Base-by-base conservation (phyloP, 2,113 vertebrate genomes). In the Cygnus atratus region DNA sequence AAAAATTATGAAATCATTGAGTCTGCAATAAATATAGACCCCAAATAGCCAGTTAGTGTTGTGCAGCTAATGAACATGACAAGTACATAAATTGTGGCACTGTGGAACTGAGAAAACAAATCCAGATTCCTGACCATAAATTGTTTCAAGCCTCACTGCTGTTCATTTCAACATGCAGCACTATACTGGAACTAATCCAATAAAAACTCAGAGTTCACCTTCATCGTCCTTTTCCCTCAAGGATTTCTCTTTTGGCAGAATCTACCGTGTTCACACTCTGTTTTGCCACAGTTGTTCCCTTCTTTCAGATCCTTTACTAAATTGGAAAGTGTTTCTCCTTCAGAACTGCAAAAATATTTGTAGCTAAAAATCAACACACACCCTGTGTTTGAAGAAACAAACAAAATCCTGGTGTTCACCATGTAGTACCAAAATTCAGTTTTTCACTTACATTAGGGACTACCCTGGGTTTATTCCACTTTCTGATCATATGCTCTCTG, bases 191-290 rank as follows among this genome's bases (percentile, higher is more conserved):
- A 96, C 88, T 95, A 96, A 97, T 93, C 86, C 92, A 96, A 92
- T 94, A 89, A 95, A 96, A 94, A 95, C 81, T 88, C 93, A 88
- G 73, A 90, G 90, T 97, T 96, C 93, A 97, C 96, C 95, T 97
- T 97, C 95, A 94, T 94, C 66, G 83, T 94, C 63, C 61, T 95
- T 96, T 74, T 79, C 90, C 86, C 80, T 88, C 86, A 94, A 96
- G 88, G 90, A 90, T 93, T 96, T 95, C 33, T 95, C 29, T 94
- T 84, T 93, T 94, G 92, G 93, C 96, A 93, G 85, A 81, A 67
- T 66, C 39, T 65, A 65, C 82, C 78, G 21, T 91, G 79, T 90
- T 95, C 91, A 72, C 78, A 91, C 37, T 82, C 86, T 92, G 62
- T 91, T 96, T 96, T 94, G 85, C 72, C 91, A 84, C 75, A 90